phyloP scores from a whole-genome alignment of 1,140 invertebrate species.

The Drosophila arizonae region DNA sequence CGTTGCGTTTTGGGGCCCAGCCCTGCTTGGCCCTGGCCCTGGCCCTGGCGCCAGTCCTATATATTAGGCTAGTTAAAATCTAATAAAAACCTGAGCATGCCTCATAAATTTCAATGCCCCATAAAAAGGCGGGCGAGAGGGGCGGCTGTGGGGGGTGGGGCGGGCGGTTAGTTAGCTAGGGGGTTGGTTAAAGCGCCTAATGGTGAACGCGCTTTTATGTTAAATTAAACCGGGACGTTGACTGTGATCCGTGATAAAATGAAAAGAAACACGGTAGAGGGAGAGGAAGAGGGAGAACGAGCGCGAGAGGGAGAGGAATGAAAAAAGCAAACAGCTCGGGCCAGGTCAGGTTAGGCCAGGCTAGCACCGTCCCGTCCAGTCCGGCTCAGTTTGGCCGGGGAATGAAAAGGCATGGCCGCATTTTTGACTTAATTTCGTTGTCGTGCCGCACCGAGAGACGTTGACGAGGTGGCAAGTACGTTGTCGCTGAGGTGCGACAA shows the following conservation, averaged over 20 bases:
- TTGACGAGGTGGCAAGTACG: constrained; percentile 75
- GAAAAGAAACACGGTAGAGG: not conserved
- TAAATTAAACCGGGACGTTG: constrained; percentile 68
- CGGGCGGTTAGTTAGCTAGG: not conserved
- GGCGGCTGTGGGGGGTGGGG: not conserved
- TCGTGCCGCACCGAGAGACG: constrained; percentile 17
- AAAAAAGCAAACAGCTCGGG: too few species aligned
- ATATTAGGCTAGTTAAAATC: constrained; percentile 82
- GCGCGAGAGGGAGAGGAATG: too few species aligned
- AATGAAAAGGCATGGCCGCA: constrained; percentile 16
- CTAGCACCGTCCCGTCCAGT: too few species aligned
- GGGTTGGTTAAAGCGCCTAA: constrained; percentile 62
- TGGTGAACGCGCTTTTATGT: constrained; percentile 80
- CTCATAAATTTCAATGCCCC: constrained; percentile 80
- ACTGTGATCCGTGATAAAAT: constrained; percentile 22
- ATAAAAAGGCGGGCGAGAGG: not conserved
- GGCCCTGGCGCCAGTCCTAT: constrained; percentile 53
- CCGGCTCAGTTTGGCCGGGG: too few species aligned
- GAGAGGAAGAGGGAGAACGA: too few species aligned
- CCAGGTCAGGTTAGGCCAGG: not conserved
- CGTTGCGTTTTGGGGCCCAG: constrained; percentile 57
- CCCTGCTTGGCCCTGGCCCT: constrained; percentile 32
- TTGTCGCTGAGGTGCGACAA: constrained; percentile 81
- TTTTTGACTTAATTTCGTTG: constrained; percentile 43
- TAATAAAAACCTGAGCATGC: constrained; percentile 82